Base-by-base conservation (phyloP, 2,797 vertebrate genomes). In the Anabas testudineus region DNA sequence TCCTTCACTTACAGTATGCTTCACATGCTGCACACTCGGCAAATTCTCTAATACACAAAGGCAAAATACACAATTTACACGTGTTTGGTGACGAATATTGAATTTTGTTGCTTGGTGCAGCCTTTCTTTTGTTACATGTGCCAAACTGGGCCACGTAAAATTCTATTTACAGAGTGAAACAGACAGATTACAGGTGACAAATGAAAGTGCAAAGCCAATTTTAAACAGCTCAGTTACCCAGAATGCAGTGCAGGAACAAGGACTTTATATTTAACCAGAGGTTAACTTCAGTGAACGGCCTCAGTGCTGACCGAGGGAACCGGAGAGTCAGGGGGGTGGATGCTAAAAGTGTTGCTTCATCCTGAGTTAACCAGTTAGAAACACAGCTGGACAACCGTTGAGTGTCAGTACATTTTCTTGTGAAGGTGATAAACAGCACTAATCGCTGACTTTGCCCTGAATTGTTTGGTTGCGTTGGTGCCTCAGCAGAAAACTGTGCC, bases 1-100 rank as follows among this genome's bases (percentile, higher is more conserved):
- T 76, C 68, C 68, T 78, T 82, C 74, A 52, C 70, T 77, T 74
- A 57, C 78, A 82, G 61, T 70, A 61, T 71, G 69, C 59, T 63
- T 67, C 1, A 7, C 58, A 30, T 70, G 42, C n/a, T n/a, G n/a
- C n/a, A n/a, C 62, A 48, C n/a, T 39, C 47, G 59, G 42, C 53
- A 67, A 2, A 51, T 41, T 51, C 76, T 59, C 34, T 2, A 15
- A 36, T 13, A 37, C 39, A 1, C 47, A 22, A 30, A 34, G 41
- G 24, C 32, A 58, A 36, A 37, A 62, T 2, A 49, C 28, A 10
- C 41, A 5, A 0, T 21, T 47, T 13, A 10, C 1, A 0, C 19
- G 30, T 15, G 42, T 41, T 30, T 10, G 4, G 14, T 42, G 30
- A 52, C 46, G 3, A 24, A 19, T 15, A 4, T 48, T 8, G 12